phyloP scores from a whole-genome alignment of 2,888 invertebrate genomes.

The Parelbella ahira region DNA sequence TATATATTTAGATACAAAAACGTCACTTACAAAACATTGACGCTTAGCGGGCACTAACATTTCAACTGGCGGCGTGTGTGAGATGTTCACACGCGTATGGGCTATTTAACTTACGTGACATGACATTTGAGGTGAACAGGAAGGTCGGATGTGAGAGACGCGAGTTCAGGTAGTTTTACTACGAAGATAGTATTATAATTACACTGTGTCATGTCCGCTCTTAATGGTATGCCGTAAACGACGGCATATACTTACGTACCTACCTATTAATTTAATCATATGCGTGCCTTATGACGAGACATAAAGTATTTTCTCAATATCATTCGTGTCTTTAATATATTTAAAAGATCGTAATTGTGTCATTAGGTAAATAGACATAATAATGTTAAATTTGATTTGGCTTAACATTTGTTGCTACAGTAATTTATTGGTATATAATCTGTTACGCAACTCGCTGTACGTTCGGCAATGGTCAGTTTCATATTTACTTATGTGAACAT shows the following conservation, averaged over 20 bases:
- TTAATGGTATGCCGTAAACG: slow-evolving; percentile 19
- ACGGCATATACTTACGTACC: slow-evolving; percentile 17
- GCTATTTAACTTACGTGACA: slow-evolving; percentile 26
- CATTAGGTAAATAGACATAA: too few relatives aligned
- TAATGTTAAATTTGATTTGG: too few relatives aligned
- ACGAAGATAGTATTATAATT: slow-evolving; percentile 27
- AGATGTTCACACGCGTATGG: slow-evolving; percentile 25
- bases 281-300: neutral
- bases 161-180: slow-evolving; percentile 19
- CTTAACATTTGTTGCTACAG: too few relatives aligned
- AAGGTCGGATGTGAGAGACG: slow-evolving; percentile 28
- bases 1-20: too few relatives aligned
- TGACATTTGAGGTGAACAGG: slow-evolving; percentile 31
- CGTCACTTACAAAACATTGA: slow-evolving; percentile 12
- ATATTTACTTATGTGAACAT: too few relatives aligned
- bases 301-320: too few relatives aligned
- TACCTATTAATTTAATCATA: neutral
- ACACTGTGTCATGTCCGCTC: slow-evolving; percentile 16
- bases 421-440: too few relatives aligned
- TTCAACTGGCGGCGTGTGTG: slow-evolving; percentile 10
- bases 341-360: too few relatives aligned
- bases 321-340: too few relatives aligned
- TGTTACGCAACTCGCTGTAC: too few relatives aligned
- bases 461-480: too few relatives aligned
- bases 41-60: neutral